Conservation (phyloP, 2,797 vertebrate genomes). For the Pseudomugil tenellus region DNA sequence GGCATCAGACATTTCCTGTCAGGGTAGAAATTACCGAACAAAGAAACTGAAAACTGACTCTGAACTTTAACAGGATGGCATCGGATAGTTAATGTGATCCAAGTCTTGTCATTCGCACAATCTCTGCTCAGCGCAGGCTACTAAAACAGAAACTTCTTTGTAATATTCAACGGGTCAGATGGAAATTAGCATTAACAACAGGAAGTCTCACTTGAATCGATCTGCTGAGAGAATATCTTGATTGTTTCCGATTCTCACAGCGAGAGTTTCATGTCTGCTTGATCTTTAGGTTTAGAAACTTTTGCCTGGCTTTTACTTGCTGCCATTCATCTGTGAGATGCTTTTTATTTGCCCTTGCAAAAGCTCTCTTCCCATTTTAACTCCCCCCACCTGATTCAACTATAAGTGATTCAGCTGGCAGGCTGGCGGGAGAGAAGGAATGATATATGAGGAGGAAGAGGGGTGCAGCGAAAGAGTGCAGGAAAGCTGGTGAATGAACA, state of each 20-base stretch:
- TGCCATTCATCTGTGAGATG: slow-evolving; percentile 41
- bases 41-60: slow-evolving; percentile 1
- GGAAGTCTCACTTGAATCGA: slow-evolving; percentile 49
- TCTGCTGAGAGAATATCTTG: slow-evolving; percentile 54
- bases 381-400: slow-evolving; percentile 23
- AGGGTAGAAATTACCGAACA: neutral
- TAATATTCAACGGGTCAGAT: slow-evolving; percentile 38
- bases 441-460: slow-evolving; percentile 66
- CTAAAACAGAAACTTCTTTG: slow-evolving; percentile 35
- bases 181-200: slow-evolving; percentile 33
- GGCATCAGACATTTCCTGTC: neutral
- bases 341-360: slow-evolving; percentile 52
- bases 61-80: neutral
- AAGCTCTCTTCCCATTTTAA: slow-evolving; percentile 46
- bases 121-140: slow-evolving; percentile 8
- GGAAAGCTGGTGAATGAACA: slow-evolving; percentile 61
- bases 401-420: slow-evolving; percentile 75
- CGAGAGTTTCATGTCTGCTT: slow-evolving; percentile 18
- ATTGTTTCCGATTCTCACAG: slow-evolving; percentile 27
- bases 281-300: slow-evolving; percentile 39
- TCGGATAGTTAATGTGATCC: neutral
- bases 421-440: slow-evolving; percentile 70
- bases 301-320: slow-evolving; percentile 29
- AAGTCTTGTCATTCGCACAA: slow-evolving; percentile 5
- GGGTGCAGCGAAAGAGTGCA: neutral